Conservation (phyloP, 30 jellyfish, hydroid and myxozoan genomes). For the Phacellophora camtschatica region DNA sequence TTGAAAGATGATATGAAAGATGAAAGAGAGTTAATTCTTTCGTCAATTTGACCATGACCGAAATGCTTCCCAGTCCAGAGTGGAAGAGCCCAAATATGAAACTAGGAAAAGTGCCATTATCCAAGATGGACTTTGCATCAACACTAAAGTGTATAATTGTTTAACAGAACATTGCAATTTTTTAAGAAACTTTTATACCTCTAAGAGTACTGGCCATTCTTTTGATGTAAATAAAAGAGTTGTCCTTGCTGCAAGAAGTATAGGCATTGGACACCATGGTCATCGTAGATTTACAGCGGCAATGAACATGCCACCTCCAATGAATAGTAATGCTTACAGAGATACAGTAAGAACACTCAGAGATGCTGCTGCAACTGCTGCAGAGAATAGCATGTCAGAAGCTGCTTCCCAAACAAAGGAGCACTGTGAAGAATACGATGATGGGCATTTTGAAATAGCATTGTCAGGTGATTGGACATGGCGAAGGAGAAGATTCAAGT, state of each 20-base stretch:
- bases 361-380: neutral
- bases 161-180: no score
- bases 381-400: conserved; percentile 1
- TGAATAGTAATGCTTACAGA: neutral
- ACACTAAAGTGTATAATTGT: no score
- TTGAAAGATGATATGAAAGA: no score
- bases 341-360: neutral
- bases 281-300: neutral
- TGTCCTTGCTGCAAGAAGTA: neutral
- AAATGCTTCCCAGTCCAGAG: no score
- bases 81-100: no score
- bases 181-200: no score
- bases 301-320: conserved; percentile 16
- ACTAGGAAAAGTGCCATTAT: no score
- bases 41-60: no score
- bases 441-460: neutral
- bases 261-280: conserved; percentile 8
- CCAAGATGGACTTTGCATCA: no score
- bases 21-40: no score
- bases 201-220: no score
- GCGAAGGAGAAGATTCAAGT: conserved; percentile 22
- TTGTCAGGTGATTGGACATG: conserved; percentile 38
- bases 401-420: conserved; percentile 1
- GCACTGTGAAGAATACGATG: neutral
- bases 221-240: neutral